These are phyloP conservation scores for Leptinotarsa defecta DNA, from an alignment of 1,140 invertebrate genomes.

Conservation along the genomic window DNA sequence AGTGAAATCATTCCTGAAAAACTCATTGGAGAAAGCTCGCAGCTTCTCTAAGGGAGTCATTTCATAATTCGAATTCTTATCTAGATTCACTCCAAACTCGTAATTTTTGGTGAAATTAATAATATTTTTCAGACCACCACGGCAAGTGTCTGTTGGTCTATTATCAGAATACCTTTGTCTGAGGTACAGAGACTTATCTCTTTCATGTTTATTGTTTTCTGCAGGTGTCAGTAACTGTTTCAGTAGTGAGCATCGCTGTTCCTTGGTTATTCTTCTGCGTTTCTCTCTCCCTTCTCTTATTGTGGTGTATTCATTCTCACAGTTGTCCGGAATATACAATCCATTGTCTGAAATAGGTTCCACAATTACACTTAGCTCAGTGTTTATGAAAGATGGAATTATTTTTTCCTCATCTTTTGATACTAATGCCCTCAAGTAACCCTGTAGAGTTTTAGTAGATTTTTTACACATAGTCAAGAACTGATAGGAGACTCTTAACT, in stretches of 20 bases:
- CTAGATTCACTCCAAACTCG: conserved; percentile 49
- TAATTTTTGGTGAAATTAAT: conserved; percentile 52
- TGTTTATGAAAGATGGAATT: conserved; percentile 43
- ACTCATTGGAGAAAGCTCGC: conserved; percentile 48
- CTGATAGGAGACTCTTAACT: conserved; percentile 51
- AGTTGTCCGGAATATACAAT: conserved; percentile 13
- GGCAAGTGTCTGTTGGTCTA: conserved; percentile 12
- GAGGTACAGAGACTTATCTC: conserved; percentile 30
- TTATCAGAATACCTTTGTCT: neutral
- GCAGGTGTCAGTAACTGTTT: conserved; percentile 46
- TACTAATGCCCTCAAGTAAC: conserved; percentile 48
- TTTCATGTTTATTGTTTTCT: conserved; percentile 40
- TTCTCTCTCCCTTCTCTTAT: conserved; percentile 20
- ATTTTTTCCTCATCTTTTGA: conserved; percentile 35
- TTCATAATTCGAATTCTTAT: conserved; percentile 43
- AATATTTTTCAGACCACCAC: conserved; percentile 46
- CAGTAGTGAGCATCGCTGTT: conserved; percentile 49
- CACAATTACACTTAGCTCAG: conserved; percentile 46
- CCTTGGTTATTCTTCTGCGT: conserved; percentile 49
- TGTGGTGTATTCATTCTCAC: neutral
- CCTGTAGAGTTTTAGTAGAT: conserved; percentile 50
- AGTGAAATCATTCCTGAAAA: conserved; percentile 49
- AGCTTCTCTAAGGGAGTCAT: conserved; percentile 47
- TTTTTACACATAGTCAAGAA: conserved; percentile 53
- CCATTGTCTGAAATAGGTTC: conserved; percentile 26